Evolutionary conservation across 2,113 vertebrate genomes (phyloP), one percentile per base, ranked within the genome.

Genomic region (Dicentrarchus labrax): DNA sequence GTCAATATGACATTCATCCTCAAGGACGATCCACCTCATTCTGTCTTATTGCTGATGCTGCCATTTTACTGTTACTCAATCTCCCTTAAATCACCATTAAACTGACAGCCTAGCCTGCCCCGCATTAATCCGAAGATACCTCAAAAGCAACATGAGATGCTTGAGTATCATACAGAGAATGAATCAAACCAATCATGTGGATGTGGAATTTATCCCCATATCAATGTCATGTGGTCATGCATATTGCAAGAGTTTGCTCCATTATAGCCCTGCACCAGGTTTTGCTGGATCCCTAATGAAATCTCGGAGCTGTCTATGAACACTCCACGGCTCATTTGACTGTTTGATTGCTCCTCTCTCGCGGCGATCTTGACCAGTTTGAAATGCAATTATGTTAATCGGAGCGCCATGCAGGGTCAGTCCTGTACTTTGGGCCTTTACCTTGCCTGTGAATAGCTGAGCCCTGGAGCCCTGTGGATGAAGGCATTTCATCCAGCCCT

Each of bases 331-430:
- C 71, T 79, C 79, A 77, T 86, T 83, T 88, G 56, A 65, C 72
- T 54, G 47, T 85, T 57, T 72, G 61, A 80, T 82, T 82, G 85
- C 82, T 79, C 21, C 78, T 62, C 74, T 84, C 72, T 75, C 64
- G 10, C 21, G 17, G 62, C 17, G 19, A 67, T 73, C 86, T 69
- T 74, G 67, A 80, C 84, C 72, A 41, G 71, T 82, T 76, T 80
- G 78, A 86, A 82, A 88, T 75, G 69, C 68, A 48, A 88, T 88
- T 83, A 91, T 85, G 90, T 61, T 69, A 69, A 91, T 84, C 0
- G 50, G 2, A 39, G 75, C 4, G 9, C 6, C 2, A 45, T 22
- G 48, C 69, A 24, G 86, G 61, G 66, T 86, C 82, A 30, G 30
- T 51, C n/a, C 36, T 8, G 41, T 59, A 41, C 75, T 51, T 10